Percentiles rank a stretch among this genome's conserved stretches.
These are phyloP conservation scores for Oxyruncus cristatus DNA, from an alignment of 2,113 vertebrate genomes.

Conservation along the genomic window DNA sequence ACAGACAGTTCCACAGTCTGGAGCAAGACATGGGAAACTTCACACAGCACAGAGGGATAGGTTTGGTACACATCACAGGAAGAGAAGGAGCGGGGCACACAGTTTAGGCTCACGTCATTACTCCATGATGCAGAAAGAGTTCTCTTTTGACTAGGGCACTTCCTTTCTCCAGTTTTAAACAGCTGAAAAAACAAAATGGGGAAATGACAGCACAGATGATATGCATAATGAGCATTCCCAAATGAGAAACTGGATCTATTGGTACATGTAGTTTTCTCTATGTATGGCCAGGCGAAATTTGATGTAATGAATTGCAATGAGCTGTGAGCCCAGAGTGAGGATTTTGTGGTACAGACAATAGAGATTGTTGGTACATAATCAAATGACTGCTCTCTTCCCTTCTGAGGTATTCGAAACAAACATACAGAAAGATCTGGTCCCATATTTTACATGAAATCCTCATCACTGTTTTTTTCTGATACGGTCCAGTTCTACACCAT, in stretches of 20 bases:
- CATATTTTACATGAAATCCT: neutral
- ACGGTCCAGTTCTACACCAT: neutral
- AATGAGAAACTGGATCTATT: neutral
- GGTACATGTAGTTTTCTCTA: neutral
- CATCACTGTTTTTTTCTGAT: neutral
- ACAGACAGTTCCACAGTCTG: neutral
- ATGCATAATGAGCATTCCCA: neutral
- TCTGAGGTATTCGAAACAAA: neutral
- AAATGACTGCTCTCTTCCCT: neutral
- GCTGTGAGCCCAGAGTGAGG: neutral
- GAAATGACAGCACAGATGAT: neutral
- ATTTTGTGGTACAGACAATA: neutral
- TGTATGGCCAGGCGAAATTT: neutral
- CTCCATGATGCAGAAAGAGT: neutral
- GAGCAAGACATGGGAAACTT: neutral
- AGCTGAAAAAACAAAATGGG: neutral
- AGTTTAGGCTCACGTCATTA: neutral
- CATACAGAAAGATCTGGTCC: neutral
- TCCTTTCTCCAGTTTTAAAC: neutral
- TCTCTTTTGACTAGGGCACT: neutral
- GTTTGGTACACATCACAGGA: neutral
- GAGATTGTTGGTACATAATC: neutral
- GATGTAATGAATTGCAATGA: neutral
- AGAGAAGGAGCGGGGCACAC: neutral
- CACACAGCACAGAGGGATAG: fast-evolving